Percentiles rank a stretch among this genome's conserved stretches.
Evolutionary conservation across 1,140 invertebrate species (phyloP).

Genomic region (Drosophila albomicans): DNA sequence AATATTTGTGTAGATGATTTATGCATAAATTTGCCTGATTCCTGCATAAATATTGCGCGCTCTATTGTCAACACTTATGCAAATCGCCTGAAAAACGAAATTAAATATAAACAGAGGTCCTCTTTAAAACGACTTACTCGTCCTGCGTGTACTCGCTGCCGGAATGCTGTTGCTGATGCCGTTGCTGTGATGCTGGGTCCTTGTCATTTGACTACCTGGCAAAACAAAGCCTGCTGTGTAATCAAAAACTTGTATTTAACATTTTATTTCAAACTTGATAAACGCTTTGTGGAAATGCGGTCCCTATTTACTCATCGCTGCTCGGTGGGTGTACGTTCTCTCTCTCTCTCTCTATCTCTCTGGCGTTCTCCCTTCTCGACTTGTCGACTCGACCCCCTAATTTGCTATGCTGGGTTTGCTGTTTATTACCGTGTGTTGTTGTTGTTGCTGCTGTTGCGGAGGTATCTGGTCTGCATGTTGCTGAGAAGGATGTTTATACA

Average conservation of each 20-base stretch:
- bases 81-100: slow-evolving; percentile 47
- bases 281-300: slow-evolving; percentile 73
- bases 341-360: background rate
- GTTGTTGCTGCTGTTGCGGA: background rate
- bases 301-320: slow-evolving; percentile 30
- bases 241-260: slow-evolving; percentile 80
- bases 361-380: background rate
- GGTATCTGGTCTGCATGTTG: slow-evolving; percentile 14
- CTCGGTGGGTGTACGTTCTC: background rate
- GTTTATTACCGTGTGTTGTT: slow-evolving; percentile 1
- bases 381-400: slow-evolving; percentile 27
- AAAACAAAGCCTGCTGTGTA: slow-evolving; percentile 63
- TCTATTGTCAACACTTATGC: slow-evolving; percentile 60
- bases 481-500: slow-evolving; percentile 34
- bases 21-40: slow-evolving; percentile 52
- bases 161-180: slow-evolving; percentile 8
- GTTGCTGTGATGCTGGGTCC: slow-evolving; percentile 7
- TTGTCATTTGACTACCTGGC: slow-evolving; percentile 50
- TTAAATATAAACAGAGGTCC: slow-evolving; percentile 29
- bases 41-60: slow-evolving; percentile 58
- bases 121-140: slow-evolving; percentile 1
- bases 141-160: background rate
- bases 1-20: slow-evolving; percentile 34
- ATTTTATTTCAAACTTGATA: slow-evolving; percentile 77
- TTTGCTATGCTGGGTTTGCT: slow-evolving; percentile 43